phyloP scores from a whole-genome alignment of 2,113 vertebrate genomes.

The Centropus unirufus region DNA sequence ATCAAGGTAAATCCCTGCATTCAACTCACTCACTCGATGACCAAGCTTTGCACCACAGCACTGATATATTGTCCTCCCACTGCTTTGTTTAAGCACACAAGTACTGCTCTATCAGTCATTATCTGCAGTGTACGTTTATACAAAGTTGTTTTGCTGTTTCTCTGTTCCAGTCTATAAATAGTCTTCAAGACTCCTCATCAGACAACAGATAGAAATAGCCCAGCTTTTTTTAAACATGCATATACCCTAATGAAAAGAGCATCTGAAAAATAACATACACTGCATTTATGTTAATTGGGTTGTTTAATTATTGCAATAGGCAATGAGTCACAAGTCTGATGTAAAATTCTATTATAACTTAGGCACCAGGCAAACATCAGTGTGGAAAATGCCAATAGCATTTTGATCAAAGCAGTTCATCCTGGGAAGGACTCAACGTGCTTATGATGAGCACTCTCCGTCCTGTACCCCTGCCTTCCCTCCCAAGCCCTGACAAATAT shows the following conservation, averaged over 20 bases:
- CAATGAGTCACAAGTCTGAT: background rate
- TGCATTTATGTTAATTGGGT: background rate
- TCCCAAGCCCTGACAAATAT: background rate
- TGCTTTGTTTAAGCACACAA: background rate
- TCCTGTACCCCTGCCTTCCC: background rate
- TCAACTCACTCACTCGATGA: background rate
- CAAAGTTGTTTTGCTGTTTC: background rate
- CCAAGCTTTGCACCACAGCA: background rate
- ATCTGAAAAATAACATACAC: background rate
- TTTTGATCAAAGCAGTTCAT: background rate
- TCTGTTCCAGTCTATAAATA: background rate
- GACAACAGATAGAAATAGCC: background rate
- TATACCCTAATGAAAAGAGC: background rate
- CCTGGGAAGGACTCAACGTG: background rate
- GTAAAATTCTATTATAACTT: background rate
- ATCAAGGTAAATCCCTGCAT: background rate
- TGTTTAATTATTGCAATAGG: background rate
- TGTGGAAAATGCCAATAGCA: background rate
- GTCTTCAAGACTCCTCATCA: background rate
- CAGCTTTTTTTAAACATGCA: background rate
- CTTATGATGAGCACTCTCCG: background rate
- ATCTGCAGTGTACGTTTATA: background rate
- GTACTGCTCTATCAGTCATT: background rate
- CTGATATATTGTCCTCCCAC: background rate
- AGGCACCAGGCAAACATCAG: background rate